phyloP scores from a whole-genome alignment of 2,888 invertebrate genomes.

The Drosophila neonasuta region DNA sequence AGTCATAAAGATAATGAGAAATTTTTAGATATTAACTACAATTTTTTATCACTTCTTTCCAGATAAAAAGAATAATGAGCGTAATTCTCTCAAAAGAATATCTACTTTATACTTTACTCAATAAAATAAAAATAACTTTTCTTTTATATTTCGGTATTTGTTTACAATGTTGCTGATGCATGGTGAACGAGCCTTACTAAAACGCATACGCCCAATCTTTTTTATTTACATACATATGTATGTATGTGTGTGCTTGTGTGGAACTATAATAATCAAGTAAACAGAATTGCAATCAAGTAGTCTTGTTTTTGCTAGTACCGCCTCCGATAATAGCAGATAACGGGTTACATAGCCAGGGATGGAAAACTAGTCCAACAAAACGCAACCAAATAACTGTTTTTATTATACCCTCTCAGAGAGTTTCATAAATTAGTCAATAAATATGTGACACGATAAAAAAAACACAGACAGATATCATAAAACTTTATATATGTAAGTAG shows the following conservation, averaged over 20 bases:
- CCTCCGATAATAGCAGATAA: conserved; percentile 38
- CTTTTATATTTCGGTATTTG: background rate
- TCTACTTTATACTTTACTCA: too few relatives aligned
- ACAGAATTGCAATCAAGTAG: conserved; percentile 33
- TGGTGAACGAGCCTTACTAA: background rate
- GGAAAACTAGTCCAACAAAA: conserved; percentile 12
- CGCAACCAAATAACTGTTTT: background rate
- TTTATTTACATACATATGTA: background rate
- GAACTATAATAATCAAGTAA: conserved; percentile 2
- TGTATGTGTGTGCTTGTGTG: background rate
- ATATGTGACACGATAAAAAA: too few relatives aligned
- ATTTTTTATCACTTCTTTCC: background rate
- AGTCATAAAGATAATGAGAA: background rate
- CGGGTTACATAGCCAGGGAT: conserved; percentile 13
- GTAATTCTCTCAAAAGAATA: background rate
- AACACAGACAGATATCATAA: too few relatives aligned
- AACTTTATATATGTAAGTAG: too few relatives aligned
- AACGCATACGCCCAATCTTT: background rate
- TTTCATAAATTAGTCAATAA: too few relatives aligned
- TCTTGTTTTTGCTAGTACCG: conserved; percentile 30
- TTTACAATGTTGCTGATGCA: background rate
- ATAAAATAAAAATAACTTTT: too few relatives aligned
- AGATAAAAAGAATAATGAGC: background rate
- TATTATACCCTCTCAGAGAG: background rate
- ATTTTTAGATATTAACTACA: background rate